Conservation (phyloP, 2,888 invertebrate genomes). For the Cantharis flavilabris region DNA sequence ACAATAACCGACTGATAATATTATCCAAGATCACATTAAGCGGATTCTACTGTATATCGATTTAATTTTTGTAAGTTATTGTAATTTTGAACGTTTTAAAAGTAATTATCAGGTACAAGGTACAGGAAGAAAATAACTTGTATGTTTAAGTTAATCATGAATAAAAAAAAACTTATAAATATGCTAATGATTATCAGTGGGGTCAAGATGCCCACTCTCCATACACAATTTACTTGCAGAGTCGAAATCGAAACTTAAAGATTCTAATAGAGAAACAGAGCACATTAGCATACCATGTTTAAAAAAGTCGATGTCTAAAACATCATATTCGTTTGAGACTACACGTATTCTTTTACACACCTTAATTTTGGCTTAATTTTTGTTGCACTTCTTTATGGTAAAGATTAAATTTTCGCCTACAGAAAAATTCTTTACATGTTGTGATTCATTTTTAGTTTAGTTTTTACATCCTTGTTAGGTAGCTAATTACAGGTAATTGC, state of each 20-base stretch:
- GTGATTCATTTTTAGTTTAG: conserved; percentile 20
- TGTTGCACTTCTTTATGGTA: conserved; percentile 24
- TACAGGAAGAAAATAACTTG: conserved; percentile 4
- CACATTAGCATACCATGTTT: conserved; percentile 11
- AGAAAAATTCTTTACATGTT: conserved; percentile 24
- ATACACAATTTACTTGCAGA: conserved; percentile 8
- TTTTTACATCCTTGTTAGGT: not conserved
- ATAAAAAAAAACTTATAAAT: conserved; percentile 28
- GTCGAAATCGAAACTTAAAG: conserved; percentile 9
- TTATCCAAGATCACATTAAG: no score
- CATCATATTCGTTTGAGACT: conserved; percentile 8
- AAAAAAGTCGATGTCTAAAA: conserved; percentile 11
- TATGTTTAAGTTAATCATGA: conserved; percentile 13
- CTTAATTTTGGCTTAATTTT: conserved; percentile 27
- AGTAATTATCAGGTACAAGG: not conserved
- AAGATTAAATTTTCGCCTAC: conserved; percentile 27
- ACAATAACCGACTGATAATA: no score
- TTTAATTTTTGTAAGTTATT: not conserved
- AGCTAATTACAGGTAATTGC: not conserved
- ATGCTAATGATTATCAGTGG: conserved; percentile 16
- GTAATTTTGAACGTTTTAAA: not conserved
- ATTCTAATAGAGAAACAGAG: conserved; percentile 8
- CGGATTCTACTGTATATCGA: no score
- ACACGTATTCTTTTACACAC: conserved; percentile 23
- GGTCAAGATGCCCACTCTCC: conserved; percentile 24